Base-by-base conservation (phyloP, 2,888 invertebrate genomes). In the Chrysolina americana region DNA sequence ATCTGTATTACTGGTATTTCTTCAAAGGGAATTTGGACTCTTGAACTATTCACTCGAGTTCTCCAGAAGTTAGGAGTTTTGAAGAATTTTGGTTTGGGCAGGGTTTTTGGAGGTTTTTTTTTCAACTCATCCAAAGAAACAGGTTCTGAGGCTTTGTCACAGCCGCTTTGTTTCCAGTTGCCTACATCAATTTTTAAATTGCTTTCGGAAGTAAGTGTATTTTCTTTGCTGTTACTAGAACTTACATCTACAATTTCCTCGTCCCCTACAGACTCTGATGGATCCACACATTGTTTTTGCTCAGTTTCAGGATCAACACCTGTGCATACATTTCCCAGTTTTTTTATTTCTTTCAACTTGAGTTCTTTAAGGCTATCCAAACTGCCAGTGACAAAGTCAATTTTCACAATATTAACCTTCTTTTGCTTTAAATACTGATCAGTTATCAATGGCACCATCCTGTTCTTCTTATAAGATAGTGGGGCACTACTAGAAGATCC, bases 361-460 rank as follows among this genome's bases (percentile, higher is more conserved):
- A 19, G 13, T 0, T 28, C 21, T 23, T 17, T 19, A 6, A 44
- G 19, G 13, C 44, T 19, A 28, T 23, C 15, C 53, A 64, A 44
- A 65, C 17, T 63, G 15, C 68, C 41, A n/a, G 17, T 36, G 11
- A 79, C 47, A 66, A 71, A 73, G 53, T 79, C 75, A 17, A 79
- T 77, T 65, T 71, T 76, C 19, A 79, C 75, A 47, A 79, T 76
- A 19, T 79, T 79, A 13, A 76, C 53, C 59, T 76, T 77, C 17
- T 73, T 76, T 41, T 76, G 41, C 41, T 71, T 64, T 21, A 77
- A 68, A 70, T 79, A 76, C 65, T 79, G 47, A n/a, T 76, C 75
- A 15, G 77, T 79, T 53, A 63, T 77, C 19, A 71, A 56, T 65
- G 78, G 69, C 13, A 76, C 21, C 28, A 41, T 44, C n/a, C 21